A percentile compares a stretch with the other conserved stretches of the same genome.
These are phyloP conservation scores for Macaca nemestrina DNA, from an alignment of 2,113 vertebrate species.

Conservation along the genomic window DNA sequence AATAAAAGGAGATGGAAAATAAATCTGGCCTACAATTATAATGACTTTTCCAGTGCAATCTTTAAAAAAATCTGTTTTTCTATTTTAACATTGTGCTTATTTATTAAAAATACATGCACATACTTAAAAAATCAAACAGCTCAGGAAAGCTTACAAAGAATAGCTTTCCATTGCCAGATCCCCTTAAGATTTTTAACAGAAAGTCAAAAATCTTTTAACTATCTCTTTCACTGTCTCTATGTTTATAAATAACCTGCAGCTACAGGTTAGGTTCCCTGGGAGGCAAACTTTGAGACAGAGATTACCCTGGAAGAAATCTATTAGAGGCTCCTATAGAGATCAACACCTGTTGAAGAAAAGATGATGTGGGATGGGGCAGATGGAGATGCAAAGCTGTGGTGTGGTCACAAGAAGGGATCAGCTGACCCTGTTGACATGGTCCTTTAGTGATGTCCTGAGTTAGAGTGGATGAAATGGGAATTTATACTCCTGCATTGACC, in stretches of 20 bases:
- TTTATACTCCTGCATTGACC: not conserved
- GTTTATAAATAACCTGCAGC: not conserved
- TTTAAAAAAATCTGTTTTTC: not conserved
- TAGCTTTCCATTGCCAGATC: not conserved
- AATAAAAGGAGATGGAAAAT: not conserved
- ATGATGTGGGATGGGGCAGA: not conserved
- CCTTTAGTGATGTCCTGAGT: not conserved
- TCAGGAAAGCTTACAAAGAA: not conserved
- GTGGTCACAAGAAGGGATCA: not conserved
- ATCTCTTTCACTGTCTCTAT: not conserved
- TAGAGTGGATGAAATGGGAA: not conserved
- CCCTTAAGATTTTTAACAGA: not conserved
- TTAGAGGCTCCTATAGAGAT: too few species aligned
- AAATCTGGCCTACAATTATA: not conserved
- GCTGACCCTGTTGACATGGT: not conserved
- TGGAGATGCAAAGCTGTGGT: not conserved
- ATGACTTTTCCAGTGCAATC: not conserved
- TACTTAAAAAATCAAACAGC: not conserved
- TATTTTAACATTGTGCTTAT: not conserved
- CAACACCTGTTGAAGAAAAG: not conserved
- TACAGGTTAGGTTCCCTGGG: not conserved
- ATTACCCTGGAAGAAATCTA: not conserved
- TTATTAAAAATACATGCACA: not conserved
- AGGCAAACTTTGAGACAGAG: not conserved
- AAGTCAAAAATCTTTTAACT: not conserved